A percentile compares a stretch with the other conserved stretches of the same genome.
Conservation (phyloP, 2,113 vertebrate species). For the Malurus elegans region DNA sequence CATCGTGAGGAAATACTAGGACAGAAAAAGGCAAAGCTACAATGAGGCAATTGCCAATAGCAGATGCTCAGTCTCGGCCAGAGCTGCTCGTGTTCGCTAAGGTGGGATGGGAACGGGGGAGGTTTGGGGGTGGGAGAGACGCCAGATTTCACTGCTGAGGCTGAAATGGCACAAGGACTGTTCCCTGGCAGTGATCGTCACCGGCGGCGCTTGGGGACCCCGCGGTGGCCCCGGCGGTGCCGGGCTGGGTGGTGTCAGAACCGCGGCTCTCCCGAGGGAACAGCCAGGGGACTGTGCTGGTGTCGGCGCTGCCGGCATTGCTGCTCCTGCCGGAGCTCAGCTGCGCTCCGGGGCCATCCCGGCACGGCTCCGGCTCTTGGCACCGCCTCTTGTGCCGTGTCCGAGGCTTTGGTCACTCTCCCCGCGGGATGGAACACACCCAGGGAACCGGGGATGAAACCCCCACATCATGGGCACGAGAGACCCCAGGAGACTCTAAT, state of each 20-base stretch:
- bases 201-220: background rate
- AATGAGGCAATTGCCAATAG: slow-evolving; percentile 76
- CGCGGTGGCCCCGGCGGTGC: background rate
- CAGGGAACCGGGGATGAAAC: background rate
- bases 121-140: background rate
- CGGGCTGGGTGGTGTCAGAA: background rate
- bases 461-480: background rate
- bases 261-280: background rate
- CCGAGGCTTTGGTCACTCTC: background rate
- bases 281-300: background rate
- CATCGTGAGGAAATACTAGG: slow-evolving; percentile 78
- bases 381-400: background rate
- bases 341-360: background rate
- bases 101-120: background rate
- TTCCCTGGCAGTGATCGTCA: background rate
- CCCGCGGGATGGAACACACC: background rate
- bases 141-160: background rate
- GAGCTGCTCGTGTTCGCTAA: slow-evolving; percentile 12
- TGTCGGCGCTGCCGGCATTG: background rate
- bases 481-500: slow-evolving; percentile 56
- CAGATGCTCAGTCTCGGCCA: slow-evolving; percentile 69
- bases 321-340: background rate
- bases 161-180: background rate
- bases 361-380: background rate
- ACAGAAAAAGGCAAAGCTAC: slow-evolving; percentile 82